Conservation (phyloP, 1,140 invertebrate species). For the Trichomalopsis sarcophagae region DNA sequence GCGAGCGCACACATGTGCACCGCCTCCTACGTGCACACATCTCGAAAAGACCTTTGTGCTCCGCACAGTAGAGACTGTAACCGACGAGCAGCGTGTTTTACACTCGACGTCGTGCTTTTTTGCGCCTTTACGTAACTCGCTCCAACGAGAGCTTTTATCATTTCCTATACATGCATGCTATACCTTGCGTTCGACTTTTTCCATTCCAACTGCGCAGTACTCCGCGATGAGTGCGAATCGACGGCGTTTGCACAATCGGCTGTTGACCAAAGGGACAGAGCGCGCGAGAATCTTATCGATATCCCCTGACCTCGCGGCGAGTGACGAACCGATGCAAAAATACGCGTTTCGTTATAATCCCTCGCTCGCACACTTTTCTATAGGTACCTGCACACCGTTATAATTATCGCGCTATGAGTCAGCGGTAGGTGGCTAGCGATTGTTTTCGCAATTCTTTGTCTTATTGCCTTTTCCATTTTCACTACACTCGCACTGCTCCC, state of each 20-base stretch:
- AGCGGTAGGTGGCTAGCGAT: constrained; percentile 14
- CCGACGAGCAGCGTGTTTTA: background rate
- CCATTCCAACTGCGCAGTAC: too few relatives aligned
- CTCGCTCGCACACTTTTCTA: background rate
- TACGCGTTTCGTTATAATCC: background rate
- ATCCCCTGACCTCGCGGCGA: background rate
- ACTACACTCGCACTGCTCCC: constrained; percentile 19
- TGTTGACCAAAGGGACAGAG: background rate
- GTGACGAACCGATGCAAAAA: background rate
- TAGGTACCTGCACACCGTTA: background rate
- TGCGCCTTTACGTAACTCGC: too few relatives aligned
- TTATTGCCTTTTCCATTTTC: constrained; percentile 52
- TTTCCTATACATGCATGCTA: too few relatives aligned
- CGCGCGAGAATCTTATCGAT: too few relatives aligned
- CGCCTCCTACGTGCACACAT: too few relatives aligned
- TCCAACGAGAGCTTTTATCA: too few relatives aligned
- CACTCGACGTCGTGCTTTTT: too few relatives aligned
- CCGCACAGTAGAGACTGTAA: background rate
- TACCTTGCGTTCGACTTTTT: too few relatives aligned
- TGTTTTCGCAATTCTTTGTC: constrained; percentile 55
- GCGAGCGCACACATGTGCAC: background rate
- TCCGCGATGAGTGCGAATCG: too few relatives aligned
- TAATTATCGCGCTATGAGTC: constrained; percentile 29
- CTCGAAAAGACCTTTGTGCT: too few relatives aligned
- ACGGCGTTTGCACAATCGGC: background rate